Conservation (phyloP, 2,797 vertebrate genomes). For the Heterohyrax brucei region DNA sequence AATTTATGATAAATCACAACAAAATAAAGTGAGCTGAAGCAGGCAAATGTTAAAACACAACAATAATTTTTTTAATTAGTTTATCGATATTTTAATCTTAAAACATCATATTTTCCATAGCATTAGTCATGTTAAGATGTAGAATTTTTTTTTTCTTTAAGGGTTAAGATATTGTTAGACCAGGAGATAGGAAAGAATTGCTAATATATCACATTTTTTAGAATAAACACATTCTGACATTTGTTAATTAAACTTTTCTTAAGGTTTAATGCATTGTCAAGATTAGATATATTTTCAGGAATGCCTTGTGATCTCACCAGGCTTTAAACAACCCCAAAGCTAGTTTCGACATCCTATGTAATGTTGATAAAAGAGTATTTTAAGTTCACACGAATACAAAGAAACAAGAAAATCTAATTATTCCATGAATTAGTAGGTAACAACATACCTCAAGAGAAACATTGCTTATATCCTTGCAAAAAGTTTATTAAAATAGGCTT, state of each 20-base stretch:
- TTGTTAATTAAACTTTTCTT: conserved; percentile 90
- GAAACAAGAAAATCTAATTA: conserved; percentile 86
- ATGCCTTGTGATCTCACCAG: conserved; percentile 85
- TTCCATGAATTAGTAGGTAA: conserved; percentile 87
- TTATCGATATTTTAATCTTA: conserved; percentile 50
- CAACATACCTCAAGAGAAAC: conserved; percentile 83
- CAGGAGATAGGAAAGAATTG: conserved; percentile 60
- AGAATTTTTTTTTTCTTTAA: conserved; percentile 46
- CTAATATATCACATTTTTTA: conserved; percentile 85
- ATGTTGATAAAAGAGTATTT: conserved; percentile 82
- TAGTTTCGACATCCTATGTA: conserved; percentile 87
- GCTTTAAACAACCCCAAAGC: conserved; percentile 83
- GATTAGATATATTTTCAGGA: conserved; percentile 85
- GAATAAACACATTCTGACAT: conserved; percentile 89
- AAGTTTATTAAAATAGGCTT: conserved; percentile 87
- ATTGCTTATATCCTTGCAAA: conserved; percentile 85
- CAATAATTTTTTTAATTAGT: neutral
- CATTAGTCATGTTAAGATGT: neutral
- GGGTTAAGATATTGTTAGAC: conserved; percentile 78
- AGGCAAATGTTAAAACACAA: neutral
- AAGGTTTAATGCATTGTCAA: conserved; percentile 86
- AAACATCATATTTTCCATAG: conserved; percentile 28
- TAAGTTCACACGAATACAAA: conserved; percentile 80
- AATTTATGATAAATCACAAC: too few relatives aligned
- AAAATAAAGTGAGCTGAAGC: neutral